phyloP scores from a whole-genome alignment of 2,113 vertebrate genomes.

The Nothoprocta pentlandii region DNA sequence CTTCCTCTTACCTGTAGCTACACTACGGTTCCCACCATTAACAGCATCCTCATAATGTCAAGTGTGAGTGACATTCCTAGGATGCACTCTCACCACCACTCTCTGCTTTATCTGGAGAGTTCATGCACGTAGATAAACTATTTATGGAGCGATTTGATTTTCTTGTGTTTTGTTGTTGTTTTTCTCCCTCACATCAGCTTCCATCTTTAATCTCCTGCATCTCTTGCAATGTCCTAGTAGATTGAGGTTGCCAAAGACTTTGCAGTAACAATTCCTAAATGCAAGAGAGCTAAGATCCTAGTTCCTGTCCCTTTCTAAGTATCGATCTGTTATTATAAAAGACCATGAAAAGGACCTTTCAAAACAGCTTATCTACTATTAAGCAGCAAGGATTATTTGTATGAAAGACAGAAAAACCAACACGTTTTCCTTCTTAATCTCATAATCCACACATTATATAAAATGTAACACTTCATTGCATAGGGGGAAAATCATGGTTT shows the following conservation, averaged over 20 bases:
- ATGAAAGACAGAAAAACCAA: background rate
- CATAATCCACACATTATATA: background rate
- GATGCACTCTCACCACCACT: background rate
- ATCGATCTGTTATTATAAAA: background rate
- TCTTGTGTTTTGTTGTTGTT: background rate
- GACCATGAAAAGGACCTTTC: background rate
- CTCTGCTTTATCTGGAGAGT: background rate
- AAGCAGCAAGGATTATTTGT: background rate
- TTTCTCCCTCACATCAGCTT: background rate
- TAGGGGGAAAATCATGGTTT: constrained; percentile 64
- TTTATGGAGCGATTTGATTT: background rate
- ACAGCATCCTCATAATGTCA: background rate
- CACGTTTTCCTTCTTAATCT: background rate
- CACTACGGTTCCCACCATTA: fast-evolving
- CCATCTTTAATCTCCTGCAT: background rate
- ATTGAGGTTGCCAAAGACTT: background rate
- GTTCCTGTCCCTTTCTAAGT: background rate
- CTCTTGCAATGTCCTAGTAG: background rate
- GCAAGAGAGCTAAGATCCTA: background rate
- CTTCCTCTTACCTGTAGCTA: background rate
- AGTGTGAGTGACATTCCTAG: background rate
- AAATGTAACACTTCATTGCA: constrained; percentile 13
- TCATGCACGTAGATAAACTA: background rate
- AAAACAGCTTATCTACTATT: background rate
- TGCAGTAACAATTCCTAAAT: background rate